phyloP scores from a whole-genome alignment of 2,888 invertebrate species.

The Dione vanillae region DNA sequence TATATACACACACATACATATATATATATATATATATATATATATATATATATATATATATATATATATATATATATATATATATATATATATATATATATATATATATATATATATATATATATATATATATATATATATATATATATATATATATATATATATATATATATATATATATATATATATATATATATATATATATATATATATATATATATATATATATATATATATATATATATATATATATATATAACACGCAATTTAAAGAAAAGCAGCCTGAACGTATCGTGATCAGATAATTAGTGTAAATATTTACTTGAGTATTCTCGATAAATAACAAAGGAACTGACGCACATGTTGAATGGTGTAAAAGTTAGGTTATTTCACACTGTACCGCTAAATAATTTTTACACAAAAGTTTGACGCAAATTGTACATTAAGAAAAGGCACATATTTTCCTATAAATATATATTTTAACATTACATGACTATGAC shows the following conservation, averaged over 20 bases:
- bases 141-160: not conserved
- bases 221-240: not conserved
- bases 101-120: not conserved
- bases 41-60: not conserved
- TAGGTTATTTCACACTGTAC: slow-evolving; percentile 61
- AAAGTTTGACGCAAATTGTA: slow-evolving; percentile 67
- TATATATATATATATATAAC: not conserved
- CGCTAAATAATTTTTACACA: slow-evolving; percentile 69
- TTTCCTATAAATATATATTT: slow-evolving; percentile 16
- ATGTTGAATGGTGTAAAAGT: slow-evolving; percentile 56
- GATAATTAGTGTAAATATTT: slow-evolving; percentile 53
- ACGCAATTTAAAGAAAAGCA: not conserved
- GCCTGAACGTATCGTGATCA: slow-evolving; percentile 52
- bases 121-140: not conserved
- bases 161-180: not conserved
- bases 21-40: not conserved
- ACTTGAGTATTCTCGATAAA: slow-evolving; percentile 52
- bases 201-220: not conserved
- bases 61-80: not conserved
- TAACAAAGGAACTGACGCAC: slow-evolving; percentile 67
- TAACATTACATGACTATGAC: not conserved
- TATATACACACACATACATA: not conserved
- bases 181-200: not conserved
- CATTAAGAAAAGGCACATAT: not conserved
- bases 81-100: not conserved